A percentile compares a stretch with the other conserved stretches of the same genome.
These are phyloP conservation scores for Spheniscus mendiculus DNA, from an alignment of 2,113 vertebrate genomes.

Conservation along the genomic window DNA sequence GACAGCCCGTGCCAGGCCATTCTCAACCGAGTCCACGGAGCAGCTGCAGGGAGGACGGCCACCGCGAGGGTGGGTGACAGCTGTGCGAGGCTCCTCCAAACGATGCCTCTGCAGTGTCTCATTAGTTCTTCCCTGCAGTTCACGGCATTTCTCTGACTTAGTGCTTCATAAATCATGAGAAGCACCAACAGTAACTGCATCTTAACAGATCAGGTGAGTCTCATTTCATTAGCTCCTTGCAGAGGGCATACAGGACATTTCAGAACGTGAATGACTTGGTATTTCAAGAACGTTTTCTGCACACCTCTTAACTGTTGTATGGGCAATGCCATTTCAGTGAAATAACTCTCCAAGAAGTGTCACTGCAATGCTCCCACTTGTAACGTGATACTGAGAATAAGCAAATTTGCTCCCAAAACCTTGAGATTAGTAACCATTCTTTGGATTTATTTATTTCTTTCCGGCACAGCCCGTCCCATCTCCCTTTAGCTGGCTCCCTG, in stretches of 20 bases:
- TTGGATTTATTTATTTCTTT: neutral
- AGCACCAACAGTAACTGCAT: neutral
- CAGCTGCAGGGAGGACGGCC: neutral
- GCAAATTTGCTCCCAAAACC: neutral
- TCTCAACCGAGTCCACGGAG: fast-evolving
- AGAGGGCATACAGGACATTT: neutral
- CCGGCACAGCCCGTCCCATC: neutral
- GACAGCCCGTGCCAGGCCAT: neutral
- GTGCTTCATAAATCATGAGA: neutral
- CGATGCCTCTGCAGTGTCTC: too few species aligned
- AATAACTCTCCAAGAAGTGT: neutral
- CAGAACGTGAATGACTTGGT: too few species aligned
- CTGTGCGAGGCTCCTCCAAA: neutral
- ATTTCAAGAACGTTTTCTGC: neutral
- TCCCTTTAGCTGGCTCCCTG: neutral
- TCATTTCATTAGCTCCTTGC: neutral
- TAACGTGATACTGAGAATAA: neutral
- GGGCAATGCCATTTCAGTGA: fast-evolving
- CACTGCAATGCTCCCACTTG: neutral
- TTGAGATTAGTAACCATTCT: neutral
- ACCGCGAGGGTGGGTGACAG: fast-evolving
- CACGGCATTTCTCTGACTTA: neutral
- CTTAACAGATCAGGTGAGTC: neutral
- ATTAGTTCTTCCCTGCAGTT: neutral
- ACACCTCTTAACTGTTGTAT: neutral